Evolutionary conservation across 1,140 invertebrate genomes (phyloP).

Genomic region (Listronotus oregonensis): DNA sequence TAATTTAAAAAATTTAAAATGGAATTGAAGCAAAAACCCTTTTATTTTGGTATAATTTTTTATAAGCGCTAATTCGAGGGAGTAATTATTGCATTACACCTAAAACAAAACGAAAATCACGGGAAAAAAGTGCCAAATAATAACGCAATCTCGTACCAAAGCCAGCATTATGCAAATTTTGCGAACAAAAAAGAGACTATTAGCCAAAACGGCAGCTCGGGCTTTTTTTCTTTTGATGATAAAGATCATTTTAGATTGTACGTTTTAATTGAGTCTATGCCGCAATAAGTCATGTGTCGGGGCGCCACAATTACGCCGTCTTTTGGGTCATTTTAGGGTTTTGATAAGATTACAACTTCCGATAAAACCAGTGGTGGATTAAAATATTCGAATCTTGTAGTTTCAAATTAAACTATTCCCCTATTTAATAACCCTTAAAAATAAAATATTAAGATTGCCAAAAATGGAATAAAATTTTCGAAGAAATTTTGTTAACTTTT

Average conservation of each 20-base stretch:
- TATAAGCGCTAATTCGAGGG: constrained; percentile 6
- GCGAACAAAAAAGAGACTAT: constrained; percentile 30
- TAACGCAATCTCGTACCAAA: constrained; percentile 13
- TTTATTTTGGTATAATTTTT: no score
- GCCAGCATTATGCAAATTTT: constrained; percentile 28
- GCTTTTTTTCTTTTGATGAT: constrained; percentile 33
- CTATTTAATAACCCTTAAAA: no score
- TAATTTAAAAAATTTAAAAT: no score
- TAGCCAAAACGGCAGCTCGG: constrained; percentile 22
- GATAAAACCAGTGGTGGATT: background rate
- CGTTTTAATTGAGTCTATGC: constrained; percentile 29
- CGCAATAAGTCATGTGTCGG: constrained; percentile 17
- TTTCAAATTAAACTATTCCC: no score
- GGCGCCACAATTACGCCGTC: constrained; percentile 19
- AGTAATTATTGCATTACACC: constrained; percentile 16
- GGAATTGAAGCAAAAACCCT: no score
- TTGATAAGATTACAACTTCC: constrained; percentile 16
- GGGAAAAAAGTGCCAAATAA: constrained; percentile 23
- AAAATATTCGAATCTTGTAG: no score
- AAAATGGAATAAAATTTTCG: no score
- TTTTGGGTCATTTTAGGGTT: constrained; percentile 14
- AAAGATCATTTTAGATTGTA: constrained; percentile 21
- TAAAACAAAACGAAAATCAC: constrained; percentile 24
- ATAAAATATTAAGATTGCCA: no score
- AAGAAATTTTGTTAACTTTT: no score